Evolutionary conservation across 2,113 vertebrate genomes (phyloP).

Genomic region (Leptosomus discolor): DNA sequence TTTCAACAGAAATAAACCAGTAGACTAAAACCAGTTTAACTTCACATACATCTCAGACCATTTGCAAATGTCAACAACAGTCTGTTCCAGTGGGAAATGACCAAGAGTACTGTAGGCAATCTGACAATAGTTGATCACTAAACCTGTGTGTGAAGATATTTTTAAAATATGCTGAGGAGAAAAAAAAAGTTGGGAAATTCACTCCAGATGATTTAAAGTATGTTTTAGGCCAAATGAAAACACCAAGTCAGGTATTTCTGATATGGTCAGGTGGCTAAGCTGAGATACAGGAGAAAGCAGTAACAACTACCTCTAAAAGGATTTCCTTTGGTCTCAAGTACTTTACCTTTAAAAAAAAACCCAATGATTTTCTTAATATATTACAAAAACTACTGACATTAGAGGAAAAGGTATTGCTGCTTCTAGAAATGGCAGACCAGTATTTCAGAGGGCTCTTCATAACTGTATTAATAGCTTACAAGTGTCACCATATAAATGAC

Average conservation of each 20-base stretch:
- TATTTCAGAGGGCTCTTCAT: not conserved
- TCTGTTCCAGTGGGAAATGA: not conserved
- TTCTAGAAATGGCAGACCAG: not conserved
- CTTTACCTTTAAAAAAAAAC: not conserved
- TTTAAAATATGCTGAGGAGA: not conserved
- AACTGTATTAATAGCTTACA: not conserved
- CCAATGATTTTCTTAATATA: not conserved
- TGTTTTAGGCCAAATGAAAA: not conserved
- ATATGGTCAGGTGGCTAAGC: not conserved
- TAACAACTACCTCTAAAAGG: not conserved
- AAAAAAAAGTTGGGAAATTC: not conserved
- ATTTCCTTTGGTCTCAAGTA: not conserved
- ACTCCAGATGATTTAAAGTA: not conserved
- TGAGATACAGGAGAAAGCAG: not conserved
- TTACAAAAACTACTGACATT: not conserved
- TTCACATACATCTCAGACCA: not conserved
- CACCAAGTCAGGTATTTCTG: not conserved
- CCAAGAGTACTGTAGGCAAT: not conserved
- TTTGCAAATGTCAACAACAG: not conserved
- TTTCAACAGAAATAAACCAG: slow-evolving; percentile 19
- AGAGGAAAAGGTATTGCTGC: not conserved
- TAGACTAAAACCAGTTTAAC: not conserved
- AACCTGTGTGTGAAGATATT: not conserved
- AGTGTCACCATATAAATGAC: not conserved
- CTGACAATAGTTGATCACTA: not conserved